Conservation (phyloP, 2,888 invertebrate genomes). For the Ophion ellenae region DNA sequence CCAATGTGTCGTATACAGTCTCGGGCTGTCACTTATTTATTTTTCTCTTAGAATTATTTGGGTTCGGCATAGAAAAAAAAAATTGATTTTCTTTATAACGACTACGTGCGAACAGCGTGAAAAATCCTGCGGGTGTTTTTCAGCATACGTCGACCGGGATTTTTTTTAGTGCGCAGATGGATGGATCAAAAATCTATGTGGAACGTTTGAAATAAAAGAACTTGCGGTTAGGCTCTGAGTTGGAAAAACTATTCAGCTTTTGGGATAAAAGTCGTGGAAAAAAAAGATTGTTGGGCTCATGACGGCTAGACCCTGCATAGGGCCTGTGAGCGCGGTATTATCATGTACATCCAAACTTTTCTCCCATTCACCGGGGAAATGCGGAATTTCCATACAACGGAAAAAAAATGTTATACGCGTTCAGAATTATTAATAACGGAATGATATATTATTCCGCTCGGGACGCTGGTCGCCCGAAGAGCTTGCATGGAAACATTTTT, state of each 20-base stretch:
- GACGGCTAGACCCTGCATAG: background rate
- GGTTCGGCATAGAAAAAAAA: background rate
- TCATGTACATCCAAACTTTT: background rate
- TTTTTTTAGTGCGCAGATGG: background rate
- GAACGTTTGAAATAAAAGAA: background rate
- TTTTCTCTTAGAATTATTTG: no score
- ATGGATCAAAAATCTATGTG: background rate
- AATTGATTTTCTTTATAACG: background rate
- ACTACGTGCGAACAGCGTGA: no score
- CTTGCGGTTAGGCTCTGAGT: background rate
- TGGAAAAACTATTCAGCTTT: background rate
- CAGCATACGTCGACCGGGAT: no score
- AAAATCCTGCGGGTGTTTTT: no score
- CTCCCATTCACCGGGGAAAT: constrained; percentile 6
- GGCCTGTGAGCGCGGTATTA: constrained; percentile 11
- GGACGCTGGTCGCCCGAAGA: constrained; percentile 25
- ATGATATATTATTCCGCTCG: constrained; percentile 49
- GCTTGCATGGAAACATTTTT: constrained; percentile 36
- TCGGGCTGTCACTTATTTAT: no score
- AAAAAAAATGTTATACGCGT: constrained; percentile 46
- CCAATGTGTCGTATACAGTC: no score
- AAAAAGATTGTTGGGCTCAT: background rate
- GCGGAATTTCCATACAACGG: constrained; percentile 40
- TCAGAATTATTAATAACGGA: constrained; percentile 53
- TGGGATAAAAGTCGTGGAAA: background rate